These are phyloP conservation scores for Anarhynchus alexandrinus DNA, from an alignment of 2,113 vertebrate genomes.

Conservation along the genomic window DNA sequence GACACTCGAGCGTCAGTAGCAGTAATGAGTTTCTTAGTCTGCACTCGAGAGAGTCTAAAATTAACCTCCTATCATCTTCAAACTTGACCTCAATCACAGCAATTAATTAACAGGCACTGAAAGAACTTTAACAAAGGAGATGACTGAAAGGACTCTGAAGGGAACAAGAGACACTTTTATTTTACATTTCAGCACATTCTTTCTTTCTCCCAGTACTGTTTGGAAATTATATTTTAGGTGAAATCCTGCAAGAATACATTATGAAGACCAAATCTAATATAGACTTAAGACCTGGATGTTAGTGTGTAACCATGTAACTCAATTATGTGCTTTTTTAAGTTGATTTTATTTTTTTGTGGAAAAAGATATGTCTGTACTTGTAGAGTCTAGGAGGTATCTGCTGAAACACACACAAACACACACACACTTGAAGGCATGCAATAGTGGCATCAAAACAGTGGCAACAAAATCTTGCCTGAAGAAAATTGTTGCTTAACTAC, in stretches of 20 bases:
- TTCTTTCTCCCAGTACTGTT: neutral
- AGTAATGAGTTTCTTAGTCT: slow-evolving; percentile 55
- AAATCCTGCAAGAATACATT: neutral
- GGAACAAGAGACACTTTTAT: neutral
- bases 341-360: neutral
- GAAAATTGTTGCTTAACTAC: neutral
- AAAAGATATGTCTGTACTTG: neutral
- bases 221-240: neutral
- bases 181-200: neutral
- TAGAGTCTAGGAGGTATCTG: neutral
- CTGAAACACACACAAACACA: neutral
- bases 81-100: slow-evolving; percentile 60
- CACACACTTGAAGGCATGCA: neutral
- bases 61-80: slow-evolving; percentile 51
- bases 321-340: neutral
- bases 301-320: neutral
- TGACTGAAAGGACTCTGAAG: neutral
- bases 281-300: neutral
- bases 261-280: neutral
- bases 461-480: neutral
- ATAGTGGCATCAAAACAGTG: neutral
- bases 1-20: neutral
- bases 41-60: slow-evolving; percentile 38
- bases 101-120: slow-evolving; percentile 62
- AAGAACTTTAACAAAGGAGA: slow-evolving; percentile 37